phyloP scores from a whole-genome alignment of 2,797 vertebrate genomes.

The Bryconaethiops microstoma region DNA sequence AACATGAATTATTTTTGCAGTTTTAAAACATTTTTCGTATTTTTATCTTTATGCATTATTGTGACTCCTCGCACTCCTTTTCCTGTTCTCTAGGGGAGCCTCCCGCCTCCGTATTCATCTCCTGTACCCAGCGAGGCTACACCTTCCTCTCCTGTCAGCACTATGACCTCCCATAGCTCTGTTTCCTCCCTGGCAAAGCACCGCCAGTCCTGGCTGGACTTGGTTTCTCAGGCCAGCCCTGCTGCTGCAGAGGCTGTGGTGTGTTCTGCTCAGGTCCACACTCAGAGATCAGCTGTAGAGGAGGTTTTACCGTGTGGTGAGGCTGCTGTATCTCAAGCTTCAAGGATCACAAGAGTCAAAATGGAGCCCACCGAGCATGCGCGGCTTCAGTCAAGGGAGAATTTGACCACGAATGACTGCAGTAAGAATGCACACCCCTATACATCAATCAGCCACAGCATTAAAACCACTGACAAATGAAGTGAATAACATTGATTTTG shows the following conservation, averaged over 20 bases:
- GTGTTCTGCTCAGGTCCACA: slow-evolving; percentile 78
- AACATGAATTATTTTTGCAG: not conserved
- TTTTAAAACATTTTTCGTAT: not conserved
- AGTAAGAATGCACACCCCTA: slow-evolving; percentile 8
- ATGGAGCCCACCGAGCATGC: slow-evolving; percentile 32
- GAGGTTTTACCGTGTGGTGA: slow-evolving; percentile 4
- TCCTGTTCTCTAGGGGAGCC: slow-evolving; percentile 69
- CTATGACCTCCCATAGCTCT: slow-evolving; percentile 79
- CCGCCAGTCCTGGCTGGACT: slow-evolving; percentile 83
- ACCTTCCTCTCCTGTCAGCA: slow-evolving; percentile 82
- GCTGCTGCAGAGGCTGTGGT: slow-evolving; percentile 70
- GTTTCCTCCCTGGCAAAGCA: slow-evolving; percentile 83
- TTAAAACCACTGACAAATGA: no score
- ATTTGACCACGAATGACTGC: slow-evolving; percentile 7
- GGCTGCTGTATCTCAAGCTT: slow-evolving; percentile 41
- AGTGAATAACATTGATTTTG: no score
- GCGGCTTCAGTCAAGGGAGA: slow-evolving; percentile 16
- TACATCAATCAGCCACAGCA: no score
- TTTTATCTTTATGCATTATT: not conserved
- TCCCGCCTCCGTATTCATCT: slow-evolving; percentile 83
- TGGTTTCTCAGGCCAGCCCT: slow-evolving; percentile 73
- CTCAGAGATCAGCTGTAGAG: slow-evolving; percentile 48
- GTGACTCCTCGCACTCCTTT: not conserved
- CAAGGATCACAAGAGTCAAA: slow-evolving; percentile 21
- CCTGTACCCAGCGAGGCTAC: slow-evolving; percentile 77